A percentile compares a stretch with the other conserved stretches of the same genome.
phyloP scores from a whole-genome alignment of 92 coral and sea anemone species.

The Zoanthus gigantus region DNA sequence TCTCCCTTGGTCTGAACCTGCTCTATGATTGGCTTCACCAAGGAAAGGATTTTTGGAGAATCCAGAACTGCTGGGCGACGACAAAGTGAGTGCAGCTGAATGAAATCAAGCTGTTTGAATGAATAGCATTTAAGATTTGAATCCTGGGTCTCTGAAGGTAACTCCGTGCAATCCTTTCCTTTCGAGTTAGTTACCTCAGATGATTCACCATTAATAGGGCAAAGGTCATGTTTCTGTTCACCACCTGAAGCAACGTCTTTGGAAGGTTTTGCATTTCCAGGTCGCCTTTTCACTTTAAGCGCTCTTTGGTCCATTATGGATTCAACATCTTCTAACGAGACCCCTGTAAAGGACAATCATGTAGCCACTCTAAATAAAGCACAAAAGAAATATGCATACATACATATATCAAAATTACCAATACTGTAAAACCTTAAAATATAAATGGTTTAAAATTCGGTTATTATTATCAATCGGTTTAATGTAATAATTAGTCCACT shows the following conservation, averaged over 20 bases:
- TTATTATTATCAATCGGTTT: too few species aligned
- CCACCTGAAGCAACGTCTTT: neutral
- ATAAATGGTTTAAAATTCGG: too few species aligned
- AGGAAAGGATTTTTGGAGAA: slow-evolving; percentile 52
- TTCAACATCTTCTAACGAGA: slow-evolving; percentile 58
- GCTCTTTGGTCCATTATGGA: slow-evolving; percentile 55
- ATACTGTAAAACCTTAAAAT: too few species aligned
- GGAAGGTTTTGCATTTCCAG: slow-evolving; percentile 61
- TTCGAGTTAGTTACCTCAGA: neutral
- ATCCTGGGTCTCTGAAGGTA: neutral
- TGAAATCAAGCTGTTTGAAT: slow-evolving; percentile 27
- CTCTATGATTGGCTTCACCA: slow-evolving; percentile 57
- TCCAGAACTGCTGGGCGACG: slow-evolving; percentile 62
- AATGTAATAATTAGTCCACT: too few species aligned
- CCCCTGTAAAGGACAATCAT: slow-evolving; percentile 22
- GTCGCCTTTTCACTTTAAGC: slow-evolving; percentile 57
- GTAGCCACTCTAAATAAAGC: neutral
- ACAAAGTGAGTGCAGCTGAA: slow-evolving; percentile 53
- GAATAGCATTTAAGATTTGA: slow-evolving; percentile 40
- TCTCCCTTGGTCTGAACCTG: slow-evolving; percentile 46
- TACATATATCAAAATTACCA: neutral
- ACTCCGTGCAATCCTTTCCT: neutral
- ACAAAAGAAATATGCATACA: neutral
- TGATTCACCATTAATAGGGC: slow-evolving; percentile 5
- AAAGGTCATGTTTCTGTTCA: neutral